These are phyloP conservation scores for Austrofundulus limnaeus DNA, from an alignment of 2,113 vertebrate species.

Conservation along the genomic window DNA sequence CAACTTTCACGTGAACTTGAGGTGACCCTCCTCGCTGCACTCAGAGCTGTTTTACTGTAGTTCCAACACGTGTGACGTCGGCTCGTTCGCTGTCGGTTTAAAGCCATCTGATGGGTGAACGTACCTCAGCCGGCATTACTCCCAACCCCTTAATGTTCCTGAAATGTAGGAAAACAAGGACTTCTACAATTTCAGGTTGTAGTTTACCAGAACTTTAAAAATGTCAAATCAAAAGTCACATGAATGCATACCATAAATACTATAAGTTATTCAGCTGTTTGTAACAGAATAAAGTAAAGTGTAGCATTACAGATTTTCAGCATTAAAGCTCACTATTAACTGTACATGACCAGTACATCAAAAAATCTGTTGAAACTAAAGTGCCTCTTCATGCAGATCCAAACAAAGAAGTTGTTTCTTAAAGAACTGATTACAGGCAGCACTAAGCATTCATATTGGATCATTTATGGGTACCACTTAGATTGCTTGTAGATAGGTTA, in stretches of 20 bases:
- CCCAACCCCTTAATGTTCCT: constrained; percentile 6
- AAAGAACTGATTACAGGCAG: constrained; percentile 27
- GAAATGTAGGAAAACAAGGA: constrained; percentile 23
- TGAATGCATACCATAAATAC: background rate
- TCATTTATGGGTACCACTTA: no score
- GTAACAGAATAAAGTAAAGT: no score
- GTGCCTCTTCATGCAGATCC: no score
- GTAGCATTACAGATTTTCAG: no score
- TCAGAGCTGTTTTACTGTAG: constrained; percentile 32
- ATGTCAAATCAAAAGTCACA: background rate
- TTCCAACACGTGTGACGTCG: background rate
- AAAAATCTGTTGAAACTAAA: constrained; percentile 10
- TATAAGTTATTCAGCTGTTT: no score
- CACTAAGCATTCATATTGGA: no score
- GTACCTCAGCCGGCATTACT: constrained; percentile 34
- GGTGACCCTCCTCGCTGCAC: constrained; percentile 41
- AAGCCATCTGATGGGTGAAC: constrained; percentile 1
- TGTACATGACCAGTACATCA: background rate
- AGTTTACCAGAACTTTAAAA: background rate
- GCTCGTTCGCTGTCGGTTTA: constrained; percentile 31
- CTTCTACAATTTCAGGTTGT: background rate
- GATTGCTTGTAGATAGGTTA: no score
- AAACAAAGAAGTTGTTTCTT: constrained; percentile 39
- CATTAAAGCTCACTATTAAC: background rate
- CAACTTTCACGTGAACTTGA: constrained; percentile 47